Percentiles rank a stretch among this genome's conserved stretches.
These are phyloP conservation scores for Holothuria scabra DNA, from an alignment of 53 echinoderm and acorn worm species.

Conservation along the genomic window DNA sequence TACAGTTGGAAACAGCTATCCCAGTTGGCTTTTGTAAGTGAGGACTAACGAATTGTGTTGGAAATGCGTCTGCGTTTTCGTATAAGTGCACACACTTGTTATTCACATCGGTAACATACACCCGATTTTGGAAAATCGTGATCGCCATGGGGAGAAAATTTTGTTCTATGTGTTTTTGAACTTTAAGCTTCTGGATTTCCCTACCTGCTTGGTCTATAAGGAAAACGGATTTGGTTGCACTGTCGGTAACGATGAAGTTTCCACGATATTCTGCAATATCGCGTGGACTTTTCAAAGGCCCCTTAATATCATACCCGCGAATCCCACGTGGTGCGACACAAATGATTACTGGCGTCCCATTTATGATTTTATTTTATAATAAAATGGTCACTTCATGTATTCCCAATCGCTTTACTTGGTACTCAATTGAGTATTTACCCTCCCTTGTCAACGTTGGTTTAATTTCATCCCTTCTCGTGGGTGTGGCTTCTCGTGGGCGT, in stretches of 20 bases:
- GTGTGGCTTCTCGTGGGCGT: too few species aligned
- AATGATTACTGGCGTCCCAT: neutral
- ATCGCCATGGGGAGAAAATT: too few species aligned
- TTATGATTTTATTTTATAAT: neutral
- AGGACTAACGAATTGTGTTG: too few species aligned
- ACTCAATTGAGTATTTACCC: neutral
- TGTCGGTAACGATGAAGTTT: neutral
- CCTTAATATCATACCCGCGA: neutral
- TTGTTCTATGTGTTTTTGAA: too few species aligned
- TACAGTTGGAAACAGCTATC: too few species aligned
- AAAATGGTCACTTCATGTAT: neutral
- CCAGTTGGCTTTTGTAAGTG: too few species aligned
- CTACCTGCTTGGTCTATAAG: conserved; percentile 11
- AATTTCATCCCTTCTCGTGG: neutral
- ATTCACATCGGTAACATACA: too few species aligned
- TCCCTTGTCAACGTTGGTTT: neutral
- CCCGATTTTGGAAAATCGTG: too few species aligned
- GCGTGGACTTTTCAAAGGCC: neutral
- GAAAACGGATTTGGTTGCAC: neutral
- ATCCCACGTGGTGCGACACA: neutral
- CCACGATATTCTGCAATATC: neutral
- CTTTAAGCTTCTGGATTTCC: neutral
- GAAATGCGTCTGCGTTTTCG: too few species aligned
- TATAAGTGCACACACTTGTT: too few species aligned
- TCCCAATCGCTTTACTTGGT: neutral